Conservation (phyloP, 2,888 invertebrate genomes). For the Rhagonycha fulva region DNA sequence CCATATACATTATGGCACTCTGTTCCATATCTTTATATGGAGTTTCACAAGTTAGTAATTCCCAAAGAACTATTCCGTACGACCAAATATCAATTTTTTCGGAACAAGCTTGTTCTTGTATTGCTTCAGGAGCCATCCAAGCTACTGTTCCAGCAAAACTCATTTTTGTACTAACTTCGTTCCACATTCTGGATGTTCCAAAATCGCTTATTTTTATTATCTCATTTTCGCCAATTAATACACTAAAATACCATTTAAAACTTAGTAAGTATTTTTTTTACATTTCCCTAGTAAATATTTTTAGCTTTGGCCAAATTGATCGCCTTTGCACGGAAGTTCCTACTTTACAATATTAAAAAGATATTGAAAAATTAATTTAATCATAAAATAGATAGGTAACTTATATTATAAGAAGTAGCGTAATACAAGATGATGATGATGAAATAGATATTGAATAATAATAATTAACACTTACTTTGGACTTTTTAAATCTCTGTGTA, state of each 20-base stretch:
- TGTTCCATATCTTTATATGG: conserved; percentile 95
- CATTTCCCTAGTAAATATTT: no score
- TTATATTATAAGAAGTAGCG: not conserved
- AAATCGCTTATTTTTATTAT: conserved; percentile 96
- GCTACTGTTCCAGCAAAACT: conserved; percentile 97
- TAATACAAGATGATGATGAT: not conserved
- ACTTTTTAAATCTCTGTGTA: conserved; percentile 97
- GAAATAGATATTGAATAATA: not conserved
- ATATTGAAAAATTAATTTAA: conserved; percentile 3
- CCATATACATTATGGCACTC: conserved; percentile 97
- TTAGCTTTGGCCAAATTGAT: no score
- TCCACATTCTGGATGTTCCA: conserved; percentile 94
- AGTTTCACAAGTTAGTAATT: conserved; percentile 90
- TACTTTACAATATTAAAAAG: no score
- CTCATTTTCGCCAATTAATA: conserved; percentile 74
- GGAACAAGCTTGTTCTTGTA: conserved; percentile 93
- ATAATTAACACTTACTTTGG: conserved; percentile 84
- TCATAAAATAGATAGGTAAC: not conserved
- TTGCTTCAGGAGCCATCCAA: conserved; percentile 99
- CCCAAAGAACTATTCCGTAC: conserved; percentile 98
- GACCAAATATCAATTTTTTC: conserved; percentile 99
- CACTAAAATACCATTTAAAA: conserved; percentile 65
- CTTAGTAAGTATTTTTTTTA: no score
- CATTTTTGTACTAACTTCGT: conserved; percentile 95
- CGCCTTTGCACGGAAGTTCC: no score